A percentile compares a stretch with the other conserved stretches of the same genome.
phyloP scores from a whole-genome alignment of 1,140 invertebrate genomes.

The Lordiphosa stackelbergi region DNA sequence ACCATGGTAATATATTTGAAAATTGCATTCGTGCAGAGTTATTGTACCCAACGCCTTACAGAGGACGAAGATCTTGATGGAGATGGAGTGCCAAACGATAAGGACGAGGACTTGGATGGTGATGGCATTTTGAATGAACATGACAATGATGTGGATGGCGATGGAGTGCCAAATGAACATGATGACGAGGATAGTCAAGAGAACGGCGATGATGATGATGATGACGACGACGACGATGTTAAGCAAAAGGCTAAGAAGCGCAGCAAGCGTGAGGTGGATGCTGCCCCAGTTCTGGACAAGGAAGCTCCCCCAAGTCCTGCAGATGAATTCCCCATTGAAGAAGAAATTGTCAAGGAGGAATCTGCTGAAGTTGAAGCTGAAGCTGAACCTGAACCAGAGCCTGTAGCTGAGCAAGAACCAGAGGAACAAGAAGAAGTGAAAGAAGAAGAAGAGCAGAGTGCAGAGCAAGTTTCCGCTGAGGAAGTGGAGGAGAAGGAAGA shows the following conservation, averaged over 20 bases:
- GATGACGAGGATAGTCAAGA: conserved; percentile 55
- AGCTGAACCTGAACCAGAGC: conserved; percentile 29
- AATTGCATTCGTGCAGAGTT: background rate
- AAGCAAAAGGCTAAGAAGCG: conserved; percentile 57
- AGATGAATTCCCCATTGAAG: conserved; percentile 60
- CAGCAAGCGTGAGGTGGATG: conserved; percentile 76
- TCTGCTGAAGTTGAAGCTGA: conserved; percentile 34
- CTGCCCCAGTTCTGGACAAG: conserved; percentile 49
- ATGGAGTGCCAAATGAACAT: conserved; percentile 67
- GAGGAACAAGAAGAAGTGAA: conserved; percentile 65
- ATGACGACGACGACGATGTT: conserved; percentile 53
- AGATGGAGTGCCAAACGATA: conserved; percentile 70
- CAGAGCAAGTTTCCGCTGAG: conserved; percentile 7
- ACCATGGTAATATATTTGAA: conserved; percentile 23
- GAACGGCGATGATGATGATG: conserved; percentile 43
- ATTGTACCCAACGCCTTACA: background rate
- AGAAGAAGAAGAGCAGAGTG: conserved; percentile 40
- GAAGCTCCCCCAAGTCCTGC: conserved; percentile 72
- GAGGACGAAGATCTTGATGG: conserved; percentile 73
- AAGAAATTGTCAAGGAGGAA: conserved; percentile 60
- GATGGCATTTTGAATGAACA: conserved; percentile 63
- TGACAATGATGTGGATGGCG: conserved; percentile 77
- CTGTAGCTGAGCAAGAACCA: conserved; percentile 60
- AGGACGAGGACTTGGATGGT: conserved; percentile 62
- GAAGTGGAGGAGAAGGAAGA: conserved; percentile 35